Percentiles rank a stretch among this genome's conserved stretches.
Conservation (phyloP, 2,888 invertebrate genomes). For the Oscheius sp. region DNA sequence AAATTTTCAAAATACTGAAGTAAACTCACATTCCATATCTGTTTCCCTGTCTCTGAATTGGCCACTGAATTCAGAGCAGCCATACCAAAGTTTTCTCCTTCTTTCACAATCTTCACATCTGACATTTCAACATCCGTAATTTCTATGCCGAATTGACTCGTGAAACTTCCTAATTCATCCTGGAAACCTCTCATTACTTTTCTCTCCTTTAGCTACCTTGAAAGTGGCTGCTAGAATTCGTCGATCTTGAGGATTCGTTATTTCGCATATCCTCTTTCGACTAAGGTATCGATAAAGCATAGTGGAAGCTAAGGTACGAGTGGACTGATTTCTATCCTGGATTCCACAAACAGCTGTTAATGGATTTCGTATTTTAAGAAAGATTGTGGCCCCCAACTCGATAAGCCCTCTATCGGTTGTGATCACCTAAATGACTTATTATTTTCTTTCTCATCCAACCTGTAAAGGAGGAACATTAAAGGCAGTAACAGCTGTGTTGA, state of each 20-base stretch:
- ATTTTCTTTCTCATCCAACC: slow-evolving; percentile 53
- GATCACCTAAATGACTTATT: slow-evolving; percentile 60
- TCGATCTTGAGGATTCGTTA: slow-evolving; percentile 55
- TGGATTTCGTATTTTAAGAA: slow-evolving; percentile 71
- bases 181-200: slow-evolving; percentile 44
- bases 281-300: slow-evolving; percentile 71
- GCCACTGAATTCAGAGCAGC: slow-evolving; percentile 50
- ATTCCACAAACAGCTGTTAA: slow-evolving; percentile 71
- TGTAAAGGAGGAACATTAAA: slow-evolving; percentile 73
- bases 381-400: slow-evolving; percentile 73
- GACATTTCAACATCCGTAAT: slow-evolving; percentile 71
- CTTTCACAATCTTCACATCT: slow-evolving; percentile 64
- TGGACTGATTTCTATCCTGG: slow-evolving; percentile 70
- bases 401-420: slow-evolving; percentile 72
- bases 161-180: slow-evolving; percentile 71
- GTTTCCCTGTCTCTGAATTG: slow-evolving; percentile 54
- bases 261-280: slow-evolving; percentile 66
- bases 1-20: neutral
- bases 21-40: slow-evolving; percentile 42
- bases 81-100: slow-evolving; percentile 64
- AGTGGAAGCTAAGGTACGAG: slow-evolving; percentile 71
- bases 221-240: slow-evolving; percentile 49
- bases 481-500: slow-evolving; percentile 72
- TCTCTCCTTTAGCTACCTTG: no score
- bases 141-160: slow-evolving; percentile 71